Evolutionary conservation across 1,140 invertebrate species (phyloP), one percentile per base, ranked within the genome.

Genomic region (Drosophila sp.): DNA sequence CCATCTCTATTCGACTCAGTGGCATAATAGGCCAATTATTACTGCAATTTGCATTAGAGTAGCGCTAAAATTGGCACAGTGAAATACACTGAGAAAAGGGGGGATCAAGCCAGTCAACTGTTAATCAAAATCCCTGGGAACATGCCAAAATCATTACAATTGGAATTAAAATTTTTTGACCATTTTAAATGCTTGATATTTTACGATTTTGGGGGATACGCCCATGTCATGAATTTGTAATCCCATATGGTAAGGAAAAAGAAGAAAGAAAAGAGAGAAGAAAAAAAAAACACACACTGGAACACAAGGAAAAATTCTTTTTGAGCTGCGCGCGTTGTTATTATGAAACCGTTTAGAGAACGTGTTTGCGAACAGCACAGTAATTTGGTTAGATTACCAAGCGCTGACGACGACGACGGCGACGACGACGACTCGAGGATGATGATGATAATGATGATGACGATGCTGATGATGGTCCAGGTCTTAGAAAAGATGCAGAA

Each of bases 331-430:
- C 79, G 79, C 79, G 80, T 84, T 85, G 80, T 89, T 89, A 89
- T 89, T 89, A 89, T 90, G 84, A 89, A 89, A 89, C 84, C 85
- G 84, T 89, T 89, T 89, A 89, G 84, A 89, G 85, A 89, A 89
- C 84, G 84, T 89, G 84, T 89, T 89, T 89, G 84, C 89, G 84
- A 89, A 90, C 84, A 89, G 80, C 84, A 89, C 77, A 89, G 84
- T 89, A 89, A 89, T 89, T 89, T 89, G 80, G 84, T 89, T 89
- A 89, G 85, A 89, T 89, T 89, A 87, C 83, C 80, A 79, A 77
- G 66, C 44, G 23, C 77, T 69, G 77, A 72, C 70, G 81, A 72
- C 76, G 64, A 65, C 60, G 60, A 75, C 54, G 29, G 60, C 56
- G 54, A 57, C 72, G 23, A 57, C 30, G 29, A 56, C 23, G 23